Evolutionary conservation across 2,113 vertebrate species (phyloP).

Genomic region (Xenopus tropicalis): UCB_Xtro_10.0 CM004447.2:47957501-47958000

Average conservation of each 20-base stretch:
- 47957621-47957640: slow-evolving; percentile 20
- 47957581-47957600: slow-evolving; percentile 23
- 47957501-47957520: slow-evolving; percentile 33
- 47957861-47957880: too few species aligned
- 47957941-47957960: too few species aligned
- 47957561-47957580: slow-evolving; percentile 19
- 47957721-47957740: slow-evolving; percentile 23
- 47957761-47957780: slow-evolving; percentile 22
- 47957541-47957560: slow-evolving; percentile 34
- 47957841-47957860: too few species aligned
- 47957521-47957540: slow-evolving; percentile 6
- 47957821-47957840: too few species aligned
- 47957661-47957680: slow-evolving; percentile 22
- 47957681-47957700: slow-evolving; percentile 8
- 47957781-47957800: too few species aligned
- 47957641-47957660: slow-evolving; percentile 25
- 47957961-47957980: too few species aligned
- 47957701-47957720: slow-evolving; percentile 25
- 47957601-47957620: slow-evolving; percentile 28
- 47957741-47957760: neutral
- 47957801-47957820: too few species aligned
- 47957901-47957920: too few species aligned
- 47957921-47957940: too few species aligned
- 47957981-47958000: too few species aligned
- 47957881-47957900: too few species aligned